These are phyloP conservation scores for Lampris megalopsis DNA, from an alignment of 2,113 vertebrate species.

Conservation along the genomic window DNA sequence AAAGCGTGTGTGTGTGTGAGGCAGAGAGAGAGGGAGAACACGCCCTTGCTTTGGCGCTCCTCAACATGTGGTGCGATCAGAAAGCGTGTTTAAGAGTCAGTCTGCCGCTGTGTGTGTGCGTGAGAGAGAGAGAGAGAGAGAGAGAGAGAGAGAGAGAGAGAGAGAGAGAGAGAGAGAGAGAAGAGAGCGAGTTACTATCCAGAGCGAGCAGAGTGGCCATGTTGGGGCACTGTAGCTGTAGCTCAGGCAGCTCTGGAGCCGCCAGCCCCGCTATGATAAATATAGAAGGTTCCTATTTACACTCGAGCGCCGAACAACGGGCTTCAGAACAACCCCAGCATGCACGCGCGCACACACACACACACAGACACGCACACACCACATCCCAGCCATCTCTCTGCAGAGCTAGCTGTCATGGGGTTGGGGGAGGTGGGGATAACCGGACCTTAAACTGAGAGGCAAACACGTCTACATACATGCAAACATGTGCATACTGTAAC, in stretches of 20 bases:
- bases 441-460: background rate
- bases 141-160: background rate
- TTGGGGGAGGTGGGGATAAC: background rate
- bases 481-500: background rate
- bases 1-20: slow-evolving; percentile 4
- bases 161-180: too few species aligned
- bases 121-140: slow-evolving; percentile 16
- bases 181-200: slow-evolving; percentile 1
- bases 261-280: slow-evolving; percentile 58
- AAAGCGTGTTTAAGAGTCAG: background rate
- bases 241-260: slow-evolving; percentile 32
- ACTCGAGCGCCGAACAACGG: slow-evolving; percentile 47
- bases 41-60: slow-evolving; percentile 13
- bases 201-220: slow-evolving; percentile 6
- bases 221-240: slow-evolving; percentile 32
- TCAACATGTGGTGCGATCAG: slow-evolving; percentile 3
- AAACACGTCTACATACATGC: background rate
- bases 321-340: slow-evolving; percentile 33
- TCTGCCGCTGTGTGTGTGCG: slow-evolving; percentile 21
- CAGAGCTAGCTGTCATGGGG: slow-evolving; percentile 35
- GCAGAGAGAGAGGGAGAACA: slow-evolving; percentile 2
- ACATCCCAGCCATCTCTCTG: slow-evolving; percentile 23
- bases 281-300: slow-evolving; percentile 72
- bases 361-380: background rate
- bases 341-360: slow-evolving; percentile 6